These are phyloP conservation scores for Empidonax alnorum DNA, from an alignment of 2,113 vertebrate species.

Conservation along the genomic window DNA sequence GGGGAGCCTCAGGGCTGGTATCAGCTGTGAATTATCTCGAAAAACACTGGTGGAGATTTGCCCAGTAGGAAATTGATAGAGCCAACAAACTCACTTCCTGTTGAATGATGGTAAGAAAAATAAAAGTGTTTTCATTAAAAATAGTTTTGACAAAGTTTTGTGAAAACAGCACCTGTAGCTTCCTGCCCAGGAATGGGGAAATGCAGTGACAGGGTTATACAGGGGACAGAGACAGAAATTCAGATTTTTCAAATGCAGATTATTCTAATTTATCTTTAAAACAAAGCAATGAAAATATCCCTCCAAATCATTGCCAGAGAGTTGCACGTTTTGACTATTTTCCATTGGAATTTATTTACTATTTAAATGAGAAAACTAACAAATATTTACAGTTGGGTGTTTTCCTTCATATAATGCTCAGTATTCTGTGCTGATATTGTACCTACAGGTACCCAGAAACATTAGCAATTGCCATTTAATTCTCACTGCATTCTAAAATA, in stretches of 20 bases:
- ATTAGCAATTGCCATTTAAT: not conserved
- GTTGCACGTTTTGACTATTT: not conserved
- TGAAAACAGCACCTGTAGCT: conserved; percentile 34
- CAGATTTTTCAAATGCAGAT: not conserved
- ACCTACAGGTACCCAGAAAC: not conserved
- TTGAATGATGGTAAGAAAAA: not conserved
- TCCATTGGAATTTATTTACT: not conserved
- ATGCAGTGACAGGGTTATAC: not conserved
- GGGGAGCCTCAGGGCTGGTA: not conserved
- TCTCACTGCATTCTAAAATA: not conserved
- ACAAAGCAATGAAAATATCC: not conserved
- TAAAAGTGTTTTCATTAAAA: not conserved
- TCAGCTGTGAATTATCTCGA: not conserved
- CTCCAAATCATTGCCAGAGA: not conserved
- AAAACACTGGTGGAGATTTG: not conserved
- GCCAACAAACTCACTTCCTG: not conserved
- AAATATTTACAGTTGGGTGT: not conserved
- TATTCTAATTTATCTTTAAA: not conserved
- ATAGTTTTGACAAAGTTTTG: not conserved
- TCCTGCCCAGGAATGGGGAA: not conserved
- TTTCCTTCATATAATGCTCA: not conserved
- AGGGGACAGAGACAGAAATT: not conserved
- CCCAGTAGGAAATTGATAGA: not conserved
- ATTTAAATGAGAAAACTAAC: not conserved
- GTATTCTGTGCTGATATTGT: not conserved